Percentiles rank a stretch among this genome's conserved stretches.
Conservation (phyloP, 2,888 invertebrate genomes). For the Orthosia cruda region DNA sequence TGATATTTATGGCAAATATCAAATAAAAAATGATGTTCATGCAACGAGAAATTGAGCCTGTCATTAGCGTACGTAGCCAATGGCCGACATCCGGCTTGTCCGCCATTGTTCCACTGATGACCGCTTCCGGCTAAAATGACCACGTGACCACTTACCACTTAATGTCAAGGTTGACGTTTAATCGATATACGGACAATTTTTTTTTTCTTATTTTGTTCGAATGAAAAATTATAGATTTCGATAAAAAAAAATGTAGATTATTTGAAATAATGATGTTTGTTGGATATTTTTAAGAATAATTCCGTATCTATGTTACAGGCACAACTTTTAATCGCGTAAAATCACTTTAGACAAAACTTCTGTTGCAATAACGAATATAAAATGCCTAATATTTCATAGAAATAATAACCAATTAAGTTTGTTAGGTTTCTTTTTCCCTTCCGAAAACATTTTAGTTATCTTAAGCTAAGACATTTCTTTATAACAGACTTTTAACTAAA, state of each 20-base stretch:
- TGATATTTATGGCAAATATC: constrained; percentile 40
- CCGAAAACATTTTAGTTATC: no score
- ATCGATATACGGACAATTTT: constrained; percentile 39
- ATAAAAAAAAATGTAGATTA: constrained; percentile 1
- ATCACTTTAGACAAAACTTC: no score
- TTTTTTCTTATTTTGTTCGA: constrained; percentile 22
- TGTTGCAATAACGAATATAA: no score
- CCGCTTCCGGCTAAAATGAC: constrained; percentile 62
- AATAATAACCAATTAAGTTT: no score
- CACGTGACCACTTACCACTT: constrained; percentile 49
- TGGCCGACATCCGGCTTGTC: constrained; percentile 63
- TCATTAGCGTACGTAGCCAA: constrained; percentile 57
- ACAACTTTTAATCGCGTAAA: neutral
- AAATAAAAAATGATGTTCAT: constrained; percentile 46
- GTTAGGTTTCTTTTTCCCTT: no score
- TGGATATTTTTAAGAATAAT: neutral
- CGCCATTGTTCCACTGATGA: constrained; percentile 69
- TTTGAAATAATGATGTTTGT: neutral
- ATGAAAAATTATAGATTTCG: constrained; percentile 12
- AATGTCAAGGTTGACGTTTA: constrained; percentile 67
- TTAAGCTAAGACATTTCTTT: no score
- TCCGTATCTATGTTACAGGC: neutral
- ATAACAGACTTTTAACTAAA: no score
- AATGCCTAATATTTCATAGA: no score
- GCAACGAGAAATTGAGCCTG: constrained; percentile 62